These are phyloP conservation scores for Poliocrania exsul DNA, from an alignment of 2,797 vertebrate genomes.

Conservation along the genomic window DNA sequence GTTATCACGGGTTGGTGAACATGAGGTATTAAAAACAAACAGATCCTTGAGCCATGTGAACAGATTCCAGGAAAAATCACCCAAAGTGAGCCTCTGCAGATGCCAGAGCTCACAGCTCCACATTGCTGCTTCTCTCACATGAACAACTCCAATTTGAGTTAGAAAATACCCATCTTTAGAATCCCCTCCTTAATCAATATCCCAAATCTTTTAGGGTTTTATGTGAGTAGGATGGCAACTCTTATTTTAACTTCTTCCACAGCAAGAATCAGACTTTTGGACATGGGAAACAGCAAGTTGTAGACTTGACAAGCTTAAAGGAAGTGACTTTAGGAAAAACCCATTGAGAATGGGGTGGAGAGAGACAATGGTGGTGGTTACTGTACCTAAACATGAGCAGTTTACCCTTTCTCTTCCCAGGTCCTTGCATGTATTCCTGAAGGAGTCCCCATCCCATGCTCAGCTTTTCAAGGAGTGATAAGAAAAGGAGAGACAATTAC, in stretches of 20 bases:
- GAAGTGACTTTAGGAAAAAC: background rate
- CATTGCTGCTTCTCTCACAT: fast-evolving
- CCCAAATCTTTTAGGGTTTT: background rate
- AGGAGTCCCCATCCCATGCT: background rate
- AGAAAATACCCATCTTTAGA: background rate
- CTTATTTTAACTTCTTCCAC: background rate
- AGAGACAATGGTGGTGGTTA: fast-evolving
- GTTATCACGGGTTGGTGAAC: background rate
- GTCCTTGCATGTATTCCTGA: fast-evolving
- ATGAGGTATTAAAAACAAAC: background rate
- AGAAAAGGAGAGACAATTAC: background rate
- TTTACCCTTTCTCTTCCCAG: background rate
- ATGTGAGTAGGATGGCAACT: background rate
- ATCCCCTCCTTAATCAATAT: fast-evolving
- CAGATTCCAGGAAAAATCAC: background rate
- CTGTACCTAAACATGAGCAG: background rate
- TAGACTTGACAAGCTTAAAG: background rate
- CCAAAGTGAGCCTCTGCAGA: background rate
- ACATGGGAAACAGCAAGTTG: background rate
- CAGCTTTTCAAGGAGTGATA: background rate
- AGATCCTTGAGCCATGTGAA: background rate
- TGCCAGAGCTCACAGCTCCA: background rate
- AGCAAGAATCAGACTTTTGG: background rate
- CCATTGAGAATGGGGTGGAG: background rate
- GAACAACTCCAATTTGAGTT: fast-evolving